Evolutionary conservation across 2,113 vertebrate genomes (phyloP), one percentile per base, ranked within the genome.

Genomic region (Archocentrus centrarchus): DNA sequence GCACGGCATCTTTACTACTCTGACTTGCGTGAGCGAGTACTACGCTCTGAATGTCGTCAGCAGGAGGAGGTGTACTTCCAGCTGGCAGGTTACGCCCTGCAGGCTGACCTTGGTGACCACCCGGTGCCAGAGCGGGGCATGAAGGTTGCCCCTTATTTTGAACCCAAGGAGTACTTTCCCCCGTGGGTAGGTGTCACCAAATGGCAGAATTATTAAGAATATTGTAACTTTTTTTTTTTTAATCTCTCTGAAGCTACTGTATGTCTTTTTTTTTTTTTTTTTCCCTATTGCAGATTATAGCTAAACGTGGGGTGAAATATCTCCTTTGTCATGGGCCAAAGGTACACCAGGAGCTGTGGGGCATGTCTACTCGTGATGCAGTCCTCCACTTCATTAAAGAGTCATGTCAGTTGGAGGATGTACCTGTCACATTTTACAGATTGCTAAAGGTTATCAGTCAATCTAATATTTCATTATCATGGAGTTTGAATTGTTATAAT

Each of bases 31-130:
- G 97, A 98, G 82, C 96, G 96, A 53, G 97, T 98, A 7, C 95
- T 97, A 63, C 89, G 95, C 83, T 99, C 98, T 11, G 95, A 96
- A 61, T 97, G 97, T 64, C 88, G 93, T 73, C 96, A 97, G 93
- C 96, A 96, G 84, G 98, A 99, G 95, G 98, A 97, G 89, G 95
- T 96, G 83, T 98, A 98, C 92, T 98, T 98, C 93, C 95, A 98
- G 91, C 95, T 98, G 83, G 97, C 97, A 5, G 96, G 96, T 47
- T 97, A 97, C 11, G 96, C 96, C 59, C 88, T 98, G 58, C 97
- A 98, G 93, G 96, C 97, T 9, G 97, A 98, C 82, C 92, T 97
- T 83, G 97, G 96, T 4, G 95, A 97, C 91, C 96, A 96, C 91
- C 91, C 83, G 4, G 92, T 93, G 59, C 87, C 89, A 0, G 86